A percentile compares a stretch with the other conserved stretches of the same genome.
Conservation (phyloP, 2,888 invertebrate genomes). For the Cephus pulcher region DNA sequence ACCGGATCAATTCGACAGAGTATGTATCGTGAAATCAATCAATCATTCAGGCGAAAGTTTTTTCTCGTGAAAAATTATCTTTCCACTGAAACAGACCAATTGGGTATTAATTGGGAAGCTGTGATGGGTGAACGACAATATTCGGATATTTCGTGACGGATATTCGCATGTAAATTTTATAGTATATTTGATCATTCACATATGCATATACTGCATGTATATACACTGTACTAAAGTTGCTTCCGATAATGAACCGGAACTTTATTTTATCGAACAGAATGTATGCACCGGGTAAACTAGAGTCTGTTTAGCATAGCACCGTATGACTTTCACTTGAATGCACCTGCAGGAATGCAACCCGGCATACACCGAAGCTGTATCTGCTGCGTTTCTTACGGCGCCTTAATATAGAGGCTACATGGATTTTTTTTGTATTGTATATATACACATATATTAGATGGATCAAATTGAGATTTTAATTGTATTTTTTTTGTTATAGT, state of each 20-base stretch:
- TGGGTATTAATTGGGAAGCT: not conserved
- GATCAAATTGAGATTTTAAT: not conserved
- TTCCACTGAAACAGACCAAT: not conserved
- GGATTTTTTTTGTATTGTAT: not conserved
- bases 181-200: not conserved
- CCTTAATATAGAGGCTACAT: not conserved
- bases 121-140: not conserved
- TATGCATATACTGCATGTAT: not conserved
- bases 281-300: not conserved
- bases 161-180: not conserved
- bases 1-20: slow-evolving; percentile 85
- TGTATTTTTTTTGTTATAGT: slow-evolving; percentile 70
- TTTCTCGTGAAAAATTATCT: not conserved
- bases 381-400: not conserved
- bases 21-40: slow-evolving; percentile 63
- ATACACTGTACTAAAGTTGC: not conserved
- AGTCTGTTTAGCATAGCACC: not conserved
- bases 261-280: not conserved
- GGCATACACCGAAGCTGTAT: not conserved
- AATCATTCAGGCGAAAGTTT: not conserved
- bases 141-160: not conserved
- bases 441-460: not conserved
- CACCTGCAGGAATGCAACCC: not conserved
- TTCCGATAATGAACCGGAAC: not conserved
- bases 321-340: not conserved